A percentile compares a stretch with the other conserved stretches of the same genome.
Evolutionary conservation across 2,113 vertebrate genomes (phyloP).

Genomic region (Misgurnus anguillicaudatus): DNA sequence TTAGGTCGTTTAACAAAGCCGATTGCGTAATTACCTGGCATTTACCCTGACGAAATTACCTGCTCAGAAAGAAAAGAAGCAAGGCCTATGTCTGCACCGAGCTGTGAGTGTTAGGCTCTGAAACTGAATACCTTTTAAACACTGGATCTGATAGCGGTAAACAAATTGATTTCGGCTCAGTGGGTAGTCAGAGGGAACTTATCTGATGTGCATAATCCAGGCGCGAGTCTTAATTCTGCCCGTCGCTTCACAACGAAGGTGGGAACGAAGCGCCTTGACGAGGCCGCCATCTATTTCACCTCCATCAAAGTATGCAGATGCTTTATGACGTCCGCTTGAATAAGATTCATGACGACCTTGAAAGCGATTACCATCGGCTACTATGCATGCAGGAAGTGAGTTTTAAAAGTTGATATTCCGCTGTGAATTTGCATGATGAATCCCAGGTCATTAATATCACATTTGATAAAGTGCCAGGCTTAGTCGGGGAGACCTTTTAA

Average conservation of each 20-base stretch:
- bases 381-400: conserved; percentile 25
- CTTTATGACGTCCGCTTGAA: conserved; percentile 47
- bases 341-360: conserved; percentile 58
- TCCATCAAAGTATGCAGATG: conserved; percentile 45
- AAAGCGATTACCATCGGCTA: conserved; percentile 39
- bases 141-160: conserved; percentile 55
- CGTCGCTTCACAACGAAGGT: conserved; percentile 13
- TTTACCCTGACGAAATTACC: conserved; percentile 31
- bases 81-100: not conserved
- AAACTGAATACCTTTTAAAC: conserved; percentile 44
- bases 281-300: conserved; percentile 35
- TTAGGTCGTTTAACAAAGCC: conserved; percentile 28
- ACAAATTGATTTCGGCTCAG: conserved; percentile 60
- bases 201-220: conserved; percentile 52
- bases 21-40: conserved; percentile 26
- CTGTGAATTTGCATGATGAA: conserved; percentile 53
- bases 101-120: not conserved
- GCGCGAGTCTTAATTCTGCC: conserved; percentile 27
- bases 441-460: conserved; percentile 54
- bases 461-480: conserved; percentile 52
- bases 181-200: conserved; percentile 56
- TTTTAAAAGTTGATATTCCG: conserved; percentile 42
- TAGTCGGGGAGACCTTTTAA: conserved; percentile 40
- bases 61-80: conserved; percentile 5
- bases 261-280: conserved; percentile 29